These are phyloP conservation scores for Muscicapa striata DNA, from an alignment of 2,797 vertebrate species.

Conservation along the genomic window DNA sequence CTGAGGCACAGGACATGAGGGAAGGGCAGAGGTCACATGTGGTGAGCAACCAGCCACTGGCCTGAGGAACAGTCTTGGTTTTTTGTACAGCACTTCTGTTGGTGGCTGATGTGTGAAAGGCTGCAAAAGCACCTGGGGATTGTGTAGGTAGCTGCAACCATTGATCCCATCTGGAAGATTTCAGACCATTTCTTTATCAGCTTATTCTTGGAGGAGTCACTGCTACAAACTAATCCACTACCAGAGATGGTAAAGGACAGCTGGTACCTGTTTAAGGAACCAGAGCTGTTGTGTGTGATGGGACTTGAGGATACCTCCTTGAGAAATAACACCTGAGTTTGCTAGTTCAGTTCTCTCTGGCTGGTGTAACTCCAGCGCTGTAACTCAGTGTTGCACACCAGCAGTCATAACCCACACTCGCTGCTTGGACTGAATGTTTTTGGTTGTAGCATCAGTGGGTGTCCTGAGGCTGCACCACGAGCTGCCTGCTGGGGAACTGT, in stretches of 20 bases:
- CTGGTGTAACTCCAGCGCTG: not conserved
- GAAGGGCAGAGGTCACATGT: not conserved
- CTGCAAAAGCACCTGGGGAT: not conserved
- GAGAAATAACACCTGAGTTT: not conserved
- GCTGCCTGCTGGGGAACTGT: not conserved
- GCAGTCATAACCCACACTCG: not conserved
- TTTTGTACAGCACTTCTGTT: not conserved
- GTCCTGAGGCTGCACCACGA: not conserved
- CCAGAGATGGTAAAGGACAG: not conserved
- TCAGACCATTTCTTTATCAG: not conserved
- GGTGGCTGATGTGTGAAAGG: not conserved
- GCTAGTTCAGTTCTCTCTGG: not conserved
- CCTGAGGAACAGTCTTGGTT: not conserved
- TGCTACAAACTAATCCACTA: not conserved
- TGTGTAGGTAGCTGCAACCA: not conserved
- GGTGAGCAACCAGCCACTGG: not conserved
- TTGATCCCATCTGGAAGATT: not conserved
- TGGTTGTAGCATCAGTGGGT: not conserved
- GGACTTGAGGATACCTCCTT: not conserved
- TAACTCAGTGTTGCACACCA: not conserved
- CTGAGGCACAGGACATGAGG: not conserved
- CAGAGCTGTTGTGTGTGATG: not conserved
- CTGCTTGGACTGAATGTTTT: not conserved
- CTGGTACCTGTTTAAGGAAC: not conserved
- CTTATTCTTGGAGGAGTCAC: not conserved